Evolutionary conservation across 2,797 vertebrate genomes (phyloP).

Genomic region (Schizothorax lantsangensis): DNA sequence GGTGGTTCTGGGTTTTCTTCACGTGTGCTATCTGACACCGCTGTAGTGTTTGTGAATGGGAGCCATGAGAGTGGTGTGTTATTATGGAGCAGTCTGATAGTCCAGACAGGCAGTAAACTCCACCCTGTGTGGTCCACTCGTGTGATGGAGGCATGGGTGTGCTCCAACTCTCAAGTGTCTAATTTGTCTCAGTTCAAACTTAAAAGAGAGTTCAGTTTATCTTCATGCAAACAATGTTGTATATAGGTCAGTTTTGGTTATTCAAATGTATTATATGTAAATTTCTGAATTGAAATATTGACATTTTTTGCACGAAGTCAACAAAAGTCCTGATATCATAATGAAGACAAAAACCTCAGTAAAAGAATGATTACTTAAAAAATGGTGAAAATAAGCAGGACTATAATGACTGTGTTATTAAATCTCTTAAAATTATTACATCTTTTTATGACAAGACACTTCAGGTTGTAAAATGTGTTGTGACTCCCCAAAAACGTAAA

Average conservation of each 20-base stretch:
- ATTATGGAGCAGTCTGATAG: slow-evolving; percentile 31
- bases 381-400: background rate
- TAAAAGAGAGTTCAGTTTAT: slow-evolving; percentile 14
- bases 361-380: background rate
- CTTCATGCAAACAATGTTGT: background rate
- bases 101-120: slow-evolving; percentile 34
- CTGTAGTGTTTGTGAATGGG: slow-evolving; percentile 25
- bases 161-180: slow-evolving; percentile 28
- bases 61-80: background rate
- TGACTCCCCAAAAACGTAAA: background rate
- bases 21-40: slow-evolving; percentile 43
- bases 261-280: background rate
- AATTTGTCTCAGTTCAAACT: slow-evolving; percentile 18
- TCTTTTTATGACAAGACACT: background rate
- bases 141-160: slow-evolving; percentile 37
- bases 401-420: background rate
- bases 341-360: background rate
- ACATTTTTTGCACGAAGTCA: background rate
- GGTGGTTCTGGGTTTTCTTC: slow-evolving; percentile 21
- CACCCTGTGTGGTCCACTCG: slow-evolving; percentile 28
- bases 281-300: background rate
- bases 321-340: background rate
- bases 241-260: background rate
- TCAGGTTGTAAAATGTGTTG: background rate
- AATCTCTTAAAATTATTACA: background rate